Evolutionary conservation across 2,113 vertebrate genomes (phyloP).

Genomic region (Apaloderma vittatum): DNA sequence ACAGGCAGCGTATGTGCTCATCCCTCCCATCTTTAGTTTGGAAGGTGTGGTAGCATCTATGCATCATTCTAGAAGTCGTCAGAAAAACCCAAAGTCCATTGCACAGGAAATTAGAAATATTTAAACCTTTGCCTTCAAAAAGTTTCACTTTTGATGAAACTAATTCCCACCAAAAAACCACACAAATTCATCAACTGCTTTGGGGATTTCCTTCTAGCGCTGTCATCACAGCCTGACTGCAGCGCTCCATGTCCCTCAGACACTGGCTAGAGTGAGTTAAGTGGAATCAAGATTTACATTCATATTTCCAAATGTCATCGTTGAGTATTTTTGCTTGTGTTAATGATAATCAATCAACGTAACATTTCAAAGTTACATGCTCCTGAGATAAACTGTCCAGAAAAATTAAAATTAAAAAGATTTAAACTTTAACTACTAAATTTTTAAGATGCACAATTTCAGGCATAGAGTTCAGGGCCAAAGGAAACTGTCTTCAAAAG

Average conservation of each 20-base stretch:
- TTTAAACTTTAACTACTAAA: background rate
- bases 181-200: background rate
- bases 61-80: background rate
- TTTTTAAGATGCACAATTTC: background rate
- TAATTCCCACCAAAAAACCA: background rate
- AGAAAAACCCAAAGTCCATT: background rate
- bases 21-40: background rate
- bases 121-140: background rate
- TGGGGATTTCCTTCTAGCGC: background rate
- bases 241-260: background rate
- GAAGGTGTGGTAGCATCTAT: background rate
- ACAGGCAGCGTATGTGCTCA: background rate
- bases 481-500: background rate
- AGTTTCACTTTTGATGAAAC: background rate
- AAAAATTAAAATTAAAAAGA: background rate
- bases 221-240: background rate
- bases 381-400: background rate
- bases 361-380: background rate
- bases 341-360: background rate
- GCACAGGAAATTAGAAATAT: background rate
- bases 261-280: background rate
- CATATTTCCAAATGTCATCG: background rate
- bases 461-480: background rate
- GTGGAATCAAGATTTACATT: background rate
- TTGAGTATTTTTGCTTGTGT: background rate